A percentile compares a stretch with the other conserved stretches of the same genome.
These are phyloP conservation scores for Brachionus rubens DNA, from an alignment of 1,140 invertebrate genomes.

Conservation along the genomic window DNA sequence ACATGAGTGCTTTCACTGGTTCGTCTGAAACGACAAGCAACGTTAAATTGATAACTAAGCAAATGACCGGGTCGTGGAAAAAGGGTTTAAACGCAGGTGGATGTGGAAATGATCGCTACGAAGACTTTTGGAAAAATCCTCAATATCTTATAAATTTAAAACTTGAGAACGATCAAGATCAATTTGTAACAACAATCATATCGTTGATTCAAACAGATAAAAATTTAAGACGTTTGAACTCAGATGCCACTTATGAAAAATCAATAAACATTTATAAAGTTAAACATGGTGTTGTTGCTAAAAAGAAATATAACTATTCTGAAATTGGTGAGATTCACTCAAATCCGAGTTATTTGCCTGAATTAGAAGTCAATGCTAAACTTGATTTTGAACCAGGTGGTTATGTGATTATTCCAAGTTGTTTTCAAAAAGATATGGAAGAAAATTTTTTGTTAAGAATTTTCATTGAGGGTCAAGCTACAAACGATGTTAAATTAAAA, in stretches of 20 bases:
- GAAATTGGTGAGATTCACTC: constrained; percentile 49
- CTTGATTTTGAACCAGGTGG: constrained; percentile 61
- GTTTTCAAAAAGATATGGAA: constrained; percentile 65
- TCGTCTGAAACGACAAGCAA: neutral
- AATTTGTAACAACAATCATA: neutral
- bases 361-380: constrained; percentile 55
- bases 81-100: constrained; percentile 42
- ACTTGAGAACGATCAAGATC: constrained; percentile 7
- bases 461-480: constrained; percentile 52
- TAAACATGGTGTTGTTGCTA: neutral
- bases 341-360: constrained; percentile 55
- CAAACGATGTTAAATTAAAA: constrained; percentile 6
- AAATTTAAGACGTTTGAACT: constrained; percentile 25
- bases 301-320: constrained; percentile 31
- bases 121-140: constrained; percentile 45
- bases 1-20: constrained; percentile 4
- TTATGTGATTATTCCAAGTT: constrained; percentile 68
- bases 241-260: constrained; percentile 18
- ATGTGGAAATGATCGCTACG: constrained; percentile 35
- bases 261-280: constrained; percentile 30
- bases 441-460: constrained; percentile 65
- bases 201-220: constrained; percentile 36
- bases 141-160: constrained; percentile 23
- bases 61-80: constrained; percentile 28
- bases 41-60: constrained; percentile 19